Conservation (phyloP, 1,140 invertebrate species). For the Bombus superbus region DNA sequence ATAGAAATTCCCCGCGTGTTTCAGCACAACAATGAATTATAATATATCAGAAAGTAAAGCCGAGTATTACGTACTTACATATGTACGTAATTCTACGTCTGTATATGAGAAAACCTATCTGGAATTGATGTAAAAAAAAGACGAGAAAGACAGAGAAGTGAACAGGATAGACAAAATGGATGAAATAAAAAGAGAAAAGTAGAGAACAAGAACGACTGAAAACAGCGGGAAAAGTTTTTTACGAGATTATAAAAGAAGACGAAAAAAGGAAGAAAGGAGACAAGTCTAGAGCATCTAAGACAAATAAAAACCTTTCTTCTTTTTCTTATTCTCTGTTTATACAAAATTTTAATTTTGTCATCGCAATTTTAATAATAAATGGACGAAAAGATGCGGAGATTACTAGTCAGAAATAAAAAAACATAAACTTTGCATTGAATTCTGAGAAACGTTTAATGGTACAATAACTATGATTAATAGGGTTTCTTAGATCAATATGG, state of each 20-base stretch:
- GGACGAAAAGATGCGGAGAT: neutral
- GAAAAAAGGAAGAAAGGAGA: neutral
- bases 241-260: neutral
- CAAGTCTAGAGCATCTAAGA: neutral
- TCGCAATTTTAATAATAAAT: too few species aligned
- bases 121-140: neutral
- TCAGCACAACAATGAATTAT: neutral
- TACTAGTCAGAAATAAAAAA: too few species aligned
- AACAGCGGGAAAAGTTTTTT: neutral
- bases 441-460: neutral
- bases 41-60: neutral
- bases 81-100: too few species aligned
- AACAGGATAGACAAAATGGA: neutral
- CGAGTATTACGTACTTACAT: too few species aligned
- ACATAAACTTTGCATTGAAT: neutral
- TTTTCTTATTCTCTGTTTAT: neutral
- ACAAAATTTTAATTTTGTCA: neutral
- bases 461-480: conserved; percentile 2
- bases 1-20: neutral
- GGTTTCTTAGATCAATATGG: neutral
- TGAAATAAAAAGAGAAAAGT: neutral
- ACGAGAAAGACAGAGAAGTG: neutral
- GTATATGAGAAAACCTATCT: neutral
- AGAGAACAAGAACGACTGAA: too few species aligned
- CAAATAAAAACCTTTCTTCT: neutral